phyloP scores from a whole-genome alignment of 2,888 invertebrate genomes.

The Gandaritis pyraliata region DNA sequence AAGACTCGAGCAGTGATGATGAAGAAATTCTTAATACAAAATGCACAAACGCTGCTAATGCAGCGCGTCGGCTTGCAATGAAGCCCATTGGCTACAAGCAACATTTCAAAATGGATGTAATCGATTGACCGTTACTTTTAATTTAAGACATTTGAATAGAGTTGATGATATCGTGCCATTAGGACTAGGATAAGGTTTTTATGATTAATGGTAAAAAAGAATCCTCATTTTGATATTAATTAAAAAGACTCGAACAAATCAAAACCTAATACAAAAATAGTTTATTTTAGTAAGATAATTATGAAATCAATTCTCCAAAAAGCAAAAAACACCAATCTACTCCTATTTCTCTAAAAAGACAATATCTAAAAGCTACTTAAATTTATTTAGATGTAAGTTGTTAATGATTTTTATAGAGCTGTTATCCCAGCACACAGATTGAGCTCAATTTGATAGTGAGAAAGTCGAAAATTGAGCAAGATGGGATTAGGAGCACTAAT shows the following conservation, averaged over 20 bases:
- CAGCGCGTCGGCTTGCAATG: conserved; percentile 71
- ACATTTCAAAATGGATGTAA: conserved; percentile 74
- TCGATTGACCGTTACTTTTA: conserved; percentile 63
- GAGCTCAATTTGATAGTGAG: conserved; percentile 24
- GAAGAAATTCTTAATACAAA: conserved; percentile 72
- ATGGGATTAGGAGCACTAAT: neutral
- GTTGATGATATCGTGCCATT: conserved; percentile 27
- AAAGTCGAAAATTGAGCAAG: neutral
- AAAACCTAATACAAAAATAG: too few relatives aligned
- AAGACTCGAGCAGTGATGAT: conserved; percentile 75
- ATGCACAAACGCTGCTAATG: conserved; percentile 49
- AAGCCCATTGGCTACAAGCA: conserved; percentile 70
- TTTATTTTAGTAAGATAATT: too few relatives aligned
- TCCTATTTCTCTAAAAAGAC: conserved; percentile 35
- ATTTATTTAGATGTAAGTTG: conserved; percentile 53
- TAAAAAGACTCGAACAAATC: too few relatives aligned
- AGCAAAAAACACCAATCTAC: conserved; percentile 18
- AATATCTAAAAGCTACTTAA: conserved; percentile 32
- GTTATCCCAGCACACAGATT: conserved; percentile 51
- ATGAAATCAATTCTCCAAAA: neutral
- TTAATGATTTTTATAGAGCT: conserved; percentile 56
- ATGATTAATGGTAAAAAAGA: neutral
- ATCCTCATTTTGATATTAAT: neutral
- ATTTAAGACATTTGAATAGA: conserved; percentile 1
- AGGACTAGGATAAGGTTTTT: neutral